phyloP scores from a whole-genome alignment of 2,113 vertebrate genomes.

The Python bivittatus region DNA sequence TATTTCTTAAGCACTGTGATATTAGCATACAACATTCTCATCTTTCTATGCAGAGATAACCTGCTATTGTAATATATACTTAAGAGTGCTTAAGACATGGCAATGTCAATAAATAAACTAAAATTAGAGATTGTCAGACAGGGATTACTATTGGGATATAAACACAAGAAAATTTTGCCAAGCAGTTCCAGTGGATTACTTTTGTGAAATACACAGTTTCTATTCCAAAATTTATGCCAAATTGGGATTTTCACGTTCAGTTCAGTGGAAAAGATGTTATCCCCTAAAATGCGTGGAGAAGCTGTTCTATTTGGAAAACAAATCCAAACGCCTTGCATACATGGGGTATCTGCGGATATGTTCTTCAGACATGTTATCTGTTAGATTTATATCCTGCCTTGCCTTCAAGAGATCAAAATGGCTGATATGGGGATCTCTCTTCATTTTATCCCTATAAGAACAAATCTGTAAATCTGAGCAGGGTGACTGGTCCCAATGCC shows the following conservation, averaged over 20 bases:
- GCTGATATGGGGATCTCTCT: neutral
- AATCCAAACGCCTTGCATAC: neutral
- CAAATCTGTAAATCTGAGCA: neutral
- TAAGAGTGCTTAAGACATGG: slow-evolving; percentile 6
- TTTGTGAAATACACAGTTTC: neutral
- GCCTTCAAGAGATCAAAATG: neutral
- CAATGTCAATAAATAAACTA: slow-evolving; percentile 25
- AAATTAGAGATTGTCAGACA: neutral
- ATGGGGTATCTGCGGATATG: neutral
- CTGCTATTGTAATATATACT: slow-evolving; percentile 1
- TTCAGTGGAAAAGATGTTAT: neutral
- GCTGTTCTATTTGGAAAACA: neutral
- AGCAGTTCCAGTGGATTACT: neutral
- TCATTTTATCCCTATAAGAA: neutral
- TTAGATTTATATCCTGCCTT: neutral
- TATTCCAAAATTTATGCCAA: neutral
- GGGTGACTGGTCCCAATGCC: neutral
- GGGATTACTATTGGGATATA: neutral
- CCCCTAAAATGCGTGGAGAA: neutral
- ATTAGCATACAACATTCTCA: neutral
- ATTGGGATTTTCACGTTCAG: neutral
- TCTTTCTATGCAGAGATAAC: neutral
- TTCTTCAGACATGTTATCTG: neutral
- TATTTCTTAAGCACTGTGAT: neutral
- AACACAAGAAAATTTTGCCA: neutral